phyloP scores from a whole-genome alignment of 2,888 invertebrate genomes.

The Alloscopus bannaensis region DNA sequence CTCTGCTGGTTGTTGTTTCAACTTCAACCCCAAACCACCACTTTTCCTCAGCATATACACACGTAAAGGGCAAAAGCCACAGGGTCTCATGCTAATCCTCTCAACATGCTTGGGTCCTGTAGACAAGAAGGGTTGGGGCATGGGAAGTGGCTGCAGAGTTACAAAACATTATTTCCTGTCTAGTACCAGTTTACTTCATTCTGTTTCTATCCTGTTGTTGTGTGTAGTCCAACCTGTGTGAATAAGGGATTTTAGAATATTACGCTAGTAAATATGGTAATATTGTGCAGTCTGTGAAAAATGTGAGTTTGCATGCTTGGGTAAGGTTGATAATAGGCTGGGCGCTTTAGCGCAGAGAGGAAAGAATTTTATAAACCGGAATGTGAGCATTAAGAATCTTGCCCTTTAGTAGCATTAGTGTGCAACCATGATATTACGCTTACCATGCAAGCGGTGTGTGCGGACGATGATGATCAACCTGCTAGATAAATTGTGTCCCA shows the following conservation, averaged over 20 bases:
- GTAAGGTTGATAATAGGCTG: slow-evolving; percentile 56
- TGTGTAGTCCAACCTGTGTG: slow-evolving; percentile 15
- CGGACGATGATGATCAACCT: slow-evolving; percentile 35
- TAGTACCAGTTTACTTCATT: slow-evolving; percentile 28
- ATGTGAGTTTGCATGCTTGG: slow-evolving; percentile 36
- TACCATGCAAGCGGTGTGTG: slow-evolving; percentile 23
- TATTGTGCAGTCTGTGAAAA: background rate
- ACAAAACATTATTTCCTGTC: slow-evolving; percentile 57
- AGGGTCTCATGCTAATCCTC: no score
- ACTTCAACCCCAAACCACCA: no score
- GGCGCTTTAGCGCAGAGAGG: slow-evolving; percentile 20
- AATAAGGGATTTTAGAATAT: background rate
- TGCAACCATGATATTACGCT: slow-evolving; percentile 27
- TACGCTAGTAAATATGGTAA: background rate
- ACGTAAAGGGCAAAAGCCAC: no score
- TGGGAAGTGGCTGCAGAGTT: slow-evolving; percentile 38
- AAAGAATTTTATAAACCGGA: slow-evolving; percentile 62
- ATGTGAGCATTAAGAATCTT: slow-evolving; percentile 45
- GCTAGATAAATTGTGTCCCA: slow-evolving; percentile 39
- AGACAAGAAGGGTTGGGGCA: slow-evolving; percentile 3
- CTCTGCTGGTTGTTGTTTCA: no score
- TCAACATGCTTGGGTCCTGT: no score
- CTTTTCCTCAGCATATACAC: no score
- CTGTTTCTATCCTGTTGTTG: slow-evolving; percentile 35
- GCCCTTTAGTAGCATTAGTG: no score